phyloP scores from a whole-genome alignment of 2,888 invertebrate genomes.

The Loripinus fragilis region DNA sequence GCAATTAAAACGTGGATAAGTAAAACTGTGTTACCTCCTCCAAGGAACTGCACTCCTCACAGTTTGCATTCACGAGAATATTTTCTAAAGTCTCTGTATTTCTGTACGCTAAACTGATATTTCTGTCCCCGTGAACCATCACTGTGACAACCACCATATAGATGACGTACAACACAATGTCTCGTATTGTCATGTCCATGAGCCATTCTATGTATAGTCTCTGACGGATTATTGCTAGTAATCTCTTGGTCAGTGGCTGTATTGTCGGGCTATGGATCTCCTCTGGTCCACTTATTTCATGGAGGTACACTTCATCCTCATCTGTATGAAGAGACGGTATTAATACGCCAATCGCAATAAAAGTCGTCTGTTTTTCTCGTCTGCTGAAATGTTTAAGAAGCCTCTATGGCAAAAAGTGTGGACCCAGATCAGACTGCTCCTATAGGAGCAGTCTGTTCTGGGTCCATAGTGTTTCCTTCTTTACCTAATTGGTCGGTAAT shows the following conservation, averaged over 20 bases:
- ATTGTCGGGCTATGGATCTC: conserved; percentile 33
- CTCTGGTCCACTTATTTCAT: neutral
- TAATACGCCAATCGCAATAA: too few species aligned
- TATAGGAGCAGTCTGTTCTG: too few species aligned
- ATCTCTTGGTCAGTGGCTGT: conserved; percentile 37
- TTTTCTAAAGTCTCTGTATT: conserved; percentile 43
- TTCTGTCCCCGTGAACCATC: conserved; percentile 59
- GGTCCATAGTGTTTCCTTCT: too few species aligned
- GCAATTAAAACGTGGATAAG: too few species aligned
- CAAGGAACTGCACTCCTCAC: conserved; percentile 16
- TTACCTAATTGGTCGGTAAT: too few species aligned
- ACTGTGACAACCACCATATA: conserved; percentile 59
- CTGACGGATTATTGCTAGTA: conserved; percentile 49
- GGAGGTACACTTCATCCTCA: conserved; percentile 12
- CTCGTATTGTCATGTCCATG: conserved; percentile 52
- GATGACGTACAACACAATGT: conserved; percentile 61
- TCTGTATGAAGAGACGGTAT: conserved; percentile 3
- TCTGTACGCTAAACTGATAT: conserved; percentile 41
- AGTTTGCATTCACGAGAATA: conserved; percentile 45
- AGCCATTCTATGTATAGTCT: conserved; percentile 57
- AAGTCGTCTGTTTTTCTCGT: too few species aligned
- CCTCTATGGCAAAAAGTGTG: too few species aligned
- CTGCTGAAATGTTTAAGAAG: too few species aligned
- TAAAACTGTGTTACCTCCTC: conserved; percentile 15
- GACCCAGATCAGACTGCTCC: too few species aligned